These are phyloP conservation scores for Oxygymnocypris stewartii DNA, from an alignment of 2,113 vertebrate species.

Conservation along the genomic window DNA sequence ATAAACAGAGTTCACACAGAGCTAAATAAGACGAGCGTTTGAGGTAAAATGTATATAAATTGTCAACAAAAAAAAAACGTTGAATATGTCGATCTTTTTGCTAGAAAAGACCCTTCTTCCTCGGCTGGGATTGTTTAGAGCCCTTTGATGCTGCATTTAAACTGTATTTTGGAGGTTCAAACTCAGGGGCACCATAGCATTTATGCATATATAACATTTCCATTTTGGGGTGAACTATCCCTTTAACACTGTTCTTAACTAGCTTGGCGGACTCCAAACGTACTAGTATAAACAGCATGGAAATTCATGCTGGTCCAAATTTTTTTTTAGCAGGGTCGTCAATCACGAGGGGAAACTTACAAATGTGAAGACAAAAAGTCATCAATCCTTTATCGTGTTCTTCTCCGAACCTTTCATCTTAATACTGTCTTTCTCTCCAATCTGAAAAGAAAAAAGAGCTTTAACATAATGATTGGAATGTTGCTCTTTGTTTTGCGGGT, in stretches of 20 bases:
- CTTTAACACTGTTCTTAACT: neutral
- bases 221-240: too few relatives aligned
- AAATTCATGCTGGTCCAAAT: neutral
- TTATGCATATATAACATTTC: too few relatives aligned
- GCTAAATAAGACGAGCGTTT: too few relatives aligned
- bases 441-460: constrained; percentile 48
- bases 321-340: neutral
- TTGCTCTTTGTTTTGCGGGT: constrained; percentile 51
- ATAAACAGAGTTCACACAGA: too few relatives aligned
- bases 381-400: neutral
- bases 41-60: too few relatives aligned
- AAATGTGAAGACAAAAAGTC: constrained; percentile 11
- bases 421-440: constrained; percentile 51
- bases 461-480: constrained; percentile 33
- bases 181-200: too few relatives aligned
- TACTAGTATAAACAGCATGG: neutral
- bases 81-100: too few relatives aligned
- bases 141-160: too few relatives aligned
- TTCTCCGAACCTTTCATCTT: constrained; percentile 52
- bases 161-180: too few relatives aligned
- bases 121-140: too few relatives aligned
- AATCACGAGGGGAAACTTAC: constrained; percentile 59
- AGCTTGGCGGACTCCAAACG: neutral
- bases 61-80: too few relatives aligned
- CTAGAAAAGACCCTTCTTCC: too few relatives aligned